Evolutionary conservation across 2,888 invertebrate species (phyloP), one percentile per base, ranked within the genome.

Genomic region (Melanostoma mellinum): DNA sequence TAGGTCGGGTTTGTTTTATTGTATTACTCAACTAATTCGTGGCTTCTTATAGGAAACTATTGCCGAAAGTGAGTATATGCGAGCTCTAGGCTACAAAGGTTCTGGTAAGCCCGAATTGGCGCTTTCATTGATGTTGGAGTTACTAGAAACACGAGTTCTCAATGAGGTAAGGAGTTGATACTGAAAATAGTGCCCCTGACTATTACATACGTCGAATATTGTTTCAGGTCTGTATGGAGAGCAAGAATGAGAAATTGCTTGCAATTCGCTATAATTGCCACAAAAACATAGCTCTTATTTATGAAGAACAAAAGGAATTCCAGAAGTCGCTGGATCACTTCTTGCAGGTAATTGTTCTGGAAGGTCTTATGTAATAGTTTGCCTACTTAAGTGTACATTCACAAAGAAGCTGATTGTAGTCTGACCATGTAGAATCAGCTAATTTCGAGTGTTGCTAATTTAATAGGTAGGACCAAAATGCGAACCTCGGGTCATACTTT

Each of bases 221-320:
- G 32, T 71, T 88, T 61, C 65, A 90, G 90, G 87, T 89, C 42
- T 87, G 88, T 46, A 92, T 93, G 61, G 93, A 94, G 86, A 93
- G 94, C 88, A 92, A 92, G 52, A 87, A 87, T 56, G 87, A 88
- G n/a, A 93, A 93, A 52, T 87, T 96, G 91, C 93, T 94, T 55
- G 94, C 94, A 67, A 92, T 97, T 72, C 96, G 97, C 88, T 97
- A 97, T 91, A 95, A 97, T 35, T 96, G 97, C 87, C 94, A 94
- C 87, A 94, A 96, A 88, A 97, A 97, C 90, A 93, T 97, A 40
- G 97, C 95, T 0, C 92, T 93, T 35, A 94, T 97, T 89, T 92
- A 94, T 68, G 92, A 93, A 61, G 92, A 93, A 55, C 93, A 95
- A 69, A 89, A 92, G 6, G 93, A 94, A 40, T 81, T 73, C 10